A percentile compares a stretch with the other conserved stretches of the same genome.
These are phyloP conservation scores for Florisuga fusca DNA, from an alignment of 2,797 vertebrate species.

Conservation along the genomic window DNA sequence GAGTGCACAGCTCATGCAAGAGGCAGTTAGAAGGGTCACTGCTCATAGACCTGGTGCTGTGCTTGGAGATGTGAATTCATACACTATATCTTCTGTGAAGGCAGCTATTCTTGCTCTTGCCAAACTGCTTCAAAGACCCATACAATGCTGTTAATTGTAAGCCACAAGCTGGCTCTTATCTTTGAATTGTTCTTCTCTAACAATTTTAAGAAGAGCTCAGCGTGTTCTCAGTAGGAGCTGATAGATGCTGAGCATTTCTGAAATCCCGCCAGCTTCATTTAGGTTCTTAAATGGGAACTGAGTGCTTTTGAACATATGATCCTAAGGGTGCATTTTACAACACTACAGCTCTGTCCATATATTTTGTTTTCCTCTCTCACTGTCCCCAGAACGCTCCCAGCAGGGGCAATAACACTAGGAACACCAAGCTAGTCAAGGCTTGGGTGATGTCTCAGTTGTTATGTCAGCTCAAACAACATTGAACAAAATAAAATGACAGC, in stretches of 20 bases:
- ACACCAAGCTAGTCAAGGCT: not conserved
- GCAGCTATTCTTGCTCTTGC: slow-evolving; percentile 45
- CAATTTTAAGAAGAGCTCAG: slow-evolving; percentile 65
- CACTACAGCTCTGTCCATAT: not conserved
- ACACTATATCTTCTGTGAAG: not conserved
- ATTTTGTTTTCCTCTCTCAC: not conserved
- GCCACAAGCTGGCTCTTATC: slow-evolving; percentile 59
- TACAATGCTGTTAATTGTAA: slow-evolving; percentile 56
- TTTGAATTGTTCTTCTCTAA: slow-evolving; percentile 61
- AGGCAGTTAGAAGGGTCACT: not conserved
- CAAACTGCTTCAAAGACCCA: slow-evolving; percentile 19
- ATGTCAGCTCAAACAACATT: not conserved
- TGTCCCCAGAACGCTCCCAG: not conserved
- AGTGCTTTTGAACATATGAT: slow-evolving; percentile 41
- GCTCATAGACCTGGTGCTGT: not conserved
- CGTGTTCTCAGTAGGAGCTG: slow-evolving; percentile 63
- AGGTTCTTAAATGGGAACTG: slow-evolving; percentile 33
- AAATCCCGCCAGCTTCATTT: slow-evolving; percentile 63
- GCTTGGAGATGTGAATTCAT: not conserved
- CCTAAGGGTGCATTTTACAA: slow-evolving; percentile 45
- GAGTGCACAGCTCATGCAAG: not conserved
- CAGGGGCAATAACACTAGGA: not conserved
- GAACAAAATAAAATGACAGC: not conserved
- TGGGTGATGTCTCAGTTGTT: slow-evolving; percentile 29
- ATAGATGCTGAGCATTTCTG: slow-evolving; percentile 66